A percentile compares a stretch with the other conserved stretches of the same genome.
These are phyloP conservation scores for Corythaeola cristata DNA, from an alignment of 2,113 vertebrate species.

Conservation along the genomic window DNA sequence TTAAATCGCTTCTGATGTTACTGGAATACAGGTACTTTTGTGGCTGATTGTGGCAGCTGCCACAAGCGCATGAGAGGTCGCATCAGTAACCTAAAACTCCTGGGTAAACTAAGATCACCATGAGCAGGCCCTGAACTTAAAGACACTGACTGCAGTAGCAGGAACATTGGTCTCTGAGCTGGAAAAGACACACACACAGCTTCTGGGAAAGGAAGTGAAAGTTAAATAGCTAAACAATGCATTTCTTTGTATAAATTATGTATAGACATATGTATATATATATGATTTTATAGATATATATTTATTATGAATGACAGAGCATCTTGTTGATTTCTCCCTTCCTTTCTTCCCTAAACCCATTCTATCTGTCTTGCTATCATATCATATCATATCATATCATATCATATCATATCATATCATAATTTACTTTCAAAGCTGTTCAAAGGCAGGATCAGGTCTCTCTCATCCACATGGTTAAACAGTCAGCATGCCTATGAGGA, in stretches of 20 bases:
- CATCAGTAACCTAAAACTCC: neutral
- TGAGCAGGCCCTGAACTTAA: neutral
- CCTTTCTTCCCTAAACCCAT: neutral
- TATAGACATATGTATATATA: neutral
- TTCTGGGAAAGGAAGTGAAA: neutral
- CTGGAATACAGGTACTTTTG: neutral
- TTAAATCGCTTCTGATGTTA: neutral
- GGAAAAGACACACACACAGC: neutral
- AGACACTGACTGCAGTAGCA: neutral
- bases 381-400: neutral
- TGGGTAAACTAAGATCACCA: conserved; percentile 1
- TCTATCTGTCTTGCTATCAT: neutral
- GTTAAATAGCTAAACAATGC: neutral
- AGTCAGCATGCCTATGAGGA: neutral
- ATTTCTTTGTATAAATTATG: neutral
- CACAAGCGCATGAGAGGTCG: neutral
- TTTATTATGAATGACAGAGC: neutral
- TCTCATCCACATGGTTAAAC: neutral
- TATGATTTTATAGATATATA: neutral
- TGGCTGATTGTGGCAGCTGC: neutral
- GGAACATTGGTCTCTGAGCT: neutral
- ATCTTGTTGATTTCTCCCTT: neutral
- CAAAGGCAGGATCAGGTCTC: neutral
- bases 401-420: neutral
- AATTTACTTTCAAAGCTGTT: neutral